These are phyloP conservation scores for Drosophila kanapiae DNA, from an alignment of 1,140 invertebrate species.

Conservation along the genomic window DNA sequence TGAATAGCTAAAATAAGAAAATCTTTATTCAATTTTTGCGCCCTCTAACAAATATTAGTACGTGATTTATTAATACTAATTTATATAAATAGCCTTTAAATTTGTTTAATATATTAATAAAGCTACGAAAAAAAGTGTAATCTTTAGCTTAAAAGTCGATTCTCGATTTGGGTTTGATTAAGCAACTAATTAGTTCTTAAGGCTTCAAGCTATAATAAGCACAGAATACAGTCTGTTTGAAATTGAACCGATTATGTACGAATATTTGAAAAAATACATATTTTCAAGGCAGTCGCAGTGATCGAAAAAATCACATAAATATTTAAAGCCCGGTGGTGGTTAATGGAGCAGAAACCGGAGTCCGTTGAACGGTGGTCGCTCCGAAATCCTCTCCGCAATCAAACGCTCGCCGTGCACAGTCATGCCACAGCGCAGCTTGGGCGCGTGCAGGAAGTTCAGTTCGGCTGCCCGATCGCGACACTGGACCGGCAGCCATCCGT, in stretches of 20 bases:
- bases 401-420: slow-evolving; percentile 73
- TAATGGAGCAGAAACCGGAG: slow-evolving; percentile 72
- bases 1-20: not conserved
- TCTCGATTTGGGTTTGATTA: not conserved
- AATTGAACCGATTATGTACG: not conserved
- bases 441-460: slow-evolving; percentile 74
- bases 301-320: slow-evolving; percentile 2
- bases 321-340: not conserved
- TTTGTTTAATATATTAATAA: not conserved
- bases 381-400: slow-evolving; percentile 68
- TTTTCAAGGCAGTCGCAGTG: slow-evolving; percentile 2
- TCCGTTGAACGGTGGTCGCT: slow-evolving; percentile 73
- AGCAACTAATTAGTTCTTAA: slow-evolving; percentile 1
- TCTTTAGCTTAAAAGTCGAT: not conserved
- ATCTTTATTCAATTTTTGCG: too few relatives aligned
- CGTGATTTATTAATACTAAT: not conserved
- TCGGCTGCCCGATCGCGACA: slow-evolving; percentile 33
- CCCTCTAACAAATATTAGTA: too few relatives aligned
- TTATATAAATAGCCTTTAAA: not conserved
- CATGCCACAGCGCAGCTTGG: slow-evolving; percentile 73
- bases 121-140: slow-evolving; percentile 2
- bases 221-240: slow-evolving; percentile 10
- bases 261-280: not conserved
- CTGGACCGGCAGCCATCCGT: slow-evolving; percentile 72
- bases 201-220: slow-evolving; percentile 12